Evolutionary conservation across 2,797 vertebrate genomes (phyloP).

Genomic region (Threskiornis aethiopicus): DNA sequence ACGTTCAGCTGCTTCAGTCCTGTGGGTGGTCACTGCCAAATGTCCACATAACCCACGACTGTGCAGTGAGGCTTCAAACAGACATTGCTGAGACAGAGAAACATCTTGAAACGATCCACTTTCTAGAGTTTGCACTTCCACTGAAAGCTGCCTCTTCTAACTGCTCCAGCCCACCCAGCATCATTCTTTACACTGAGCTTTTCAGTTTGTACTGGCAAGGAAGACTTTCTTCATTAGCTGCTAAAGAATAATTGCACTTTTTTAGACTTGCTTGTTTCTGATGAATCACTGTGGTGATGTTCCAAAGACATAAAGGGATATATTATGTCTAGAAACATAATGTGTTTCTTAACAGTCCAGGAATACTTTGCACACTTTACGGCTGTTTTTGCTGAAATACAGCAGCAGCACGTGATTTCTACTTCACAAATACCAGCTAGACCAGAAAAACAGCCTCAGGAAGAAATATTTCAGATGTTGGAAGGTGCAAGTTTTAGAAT

Average conservation of each 20-base stretch:
- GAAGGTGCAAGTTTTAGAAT: background rate
- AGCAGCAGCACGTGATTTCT: background rate
- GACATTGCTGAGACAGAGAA: background rate
- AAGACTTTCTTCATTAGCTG: background rate
- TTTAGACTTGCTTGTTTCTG: background rate
- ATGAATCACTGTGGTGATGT: background rate
- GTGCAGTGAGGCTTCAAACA: background rate
- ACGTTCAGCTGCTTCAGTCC: background rate
- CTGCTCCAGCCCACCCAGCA: background rate
- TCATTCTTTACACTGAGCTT: background rate
- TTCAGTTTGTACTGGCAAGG: background rate
- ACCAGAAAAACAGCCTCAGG: background rate
- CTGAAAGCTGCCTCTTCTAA: background rate
- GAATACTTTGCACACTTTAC: background rate
- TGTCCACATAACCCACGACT: fast-evolving
- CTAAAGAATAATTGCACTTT: background rate
- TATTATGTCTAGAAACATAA: background rate
- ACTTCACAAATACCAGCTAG: background rate
- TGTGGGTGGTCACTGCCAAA: background rate
- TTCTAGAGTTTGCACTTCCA: background rate
- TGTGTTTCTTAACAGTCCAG: background rate
- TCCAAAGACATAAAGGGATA: background rate
- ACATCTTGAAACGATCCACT: background rate
- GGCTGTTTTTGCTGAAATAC: background rate
- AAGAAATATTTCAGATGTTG: background rate